Evolutionary conservation across 2,888 invertebrate genomes (phyloP).

Genomic region (Ormyrus rosae): DNA sequence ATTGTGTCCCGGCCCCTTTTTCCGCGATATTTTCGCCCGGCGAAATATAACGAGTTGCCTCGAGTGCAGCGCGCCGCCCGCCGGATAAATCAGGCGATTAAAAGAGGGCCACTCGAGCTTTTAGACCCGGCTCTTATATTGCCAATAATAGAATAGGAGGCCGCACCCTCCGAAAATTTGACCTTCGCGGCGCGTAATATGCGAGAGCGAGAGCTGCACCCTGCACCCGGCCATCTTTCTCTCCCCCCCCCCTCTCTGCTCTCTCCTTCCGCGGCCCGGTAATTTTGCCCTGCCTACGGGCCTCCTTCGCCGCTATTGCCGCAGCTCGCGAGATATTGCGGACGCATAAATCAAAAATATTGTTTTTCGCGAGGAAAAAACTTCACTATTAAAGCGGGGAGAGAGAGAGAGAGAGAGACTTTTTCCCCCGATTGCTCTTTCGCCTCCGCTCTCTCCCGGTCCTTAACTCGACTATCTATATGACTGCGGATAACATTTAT

Average conservation of each 20-base stretch:
- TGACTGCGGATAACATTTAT: constrained; percentile 27
- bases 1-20: constrained; percentile 11
- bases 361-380: constrained; percentile 49
- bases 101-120: constrained; percentile 19
- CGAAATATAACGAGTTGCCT: constrained; percentile 19
- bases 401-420: constrained; percentile 2
- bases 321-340: constrained; percentile 49
- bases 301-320: neutral
- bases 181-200: constrained; percentile 51
- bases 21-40: constrained; percentile 2
- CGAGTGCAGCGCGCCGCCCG: constrained; percentile 2
- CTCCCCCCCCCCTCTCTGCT: neutral
- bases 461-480: neutral
- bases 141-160: constrained; percentile 40
- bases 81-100: constrained; percentile 48
- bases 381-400: constrained; percentile 36
- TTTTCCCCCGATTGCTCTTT: constrained; percentile 18
- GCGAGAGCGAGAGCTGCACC: constrained; percentile 4
- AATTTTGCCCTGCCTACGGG: constrained; percentile 25
- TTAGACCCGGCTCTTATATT: constrained; percentile 27
- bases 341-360: constrained; percentile 54
- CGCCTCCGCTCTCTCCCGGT: neutral
- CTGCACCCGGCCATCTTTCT: neutral
- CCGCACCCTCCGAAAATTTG: constrained; percentile 45
- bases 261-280: constrained; percentile 10